These are phyloP conservation scores for Anthonomus grandis DNA, from an alignment of 1,140 invertebrate genomes.

Conservation along the genomic window DNA sequence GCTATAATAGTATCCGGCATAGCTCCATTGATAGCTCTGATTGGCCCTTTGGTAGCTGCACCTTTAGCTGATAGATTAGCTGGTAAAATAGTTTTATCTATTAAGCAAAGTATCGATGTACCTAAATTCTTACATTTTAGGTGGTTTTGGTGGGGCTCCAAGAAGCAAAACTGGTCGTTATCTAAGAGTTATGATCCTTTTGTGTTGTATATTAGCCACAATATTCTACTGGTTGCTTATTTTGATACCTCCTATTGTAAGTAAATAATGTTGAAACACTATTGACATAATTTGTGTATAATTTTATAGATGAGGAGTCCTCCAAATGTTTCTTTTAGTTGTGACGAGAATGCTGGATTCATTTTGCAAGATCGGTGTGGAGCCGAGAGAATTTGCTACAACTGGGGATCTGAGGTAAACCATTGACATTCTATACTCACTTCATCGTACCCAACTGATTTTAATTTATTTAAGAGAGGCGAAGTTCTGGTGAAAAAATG, in stretches of 20 bases:
- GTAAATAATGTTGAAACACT: conserved; percentile 28
- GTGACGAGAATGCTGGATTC: conserved; percentile 60
- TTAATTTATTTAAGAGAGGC: conserved; percentile 48
- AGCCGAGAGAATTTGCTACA: conserved; percentile 58
- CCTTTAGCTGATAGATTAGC: conserved; percentile 66
- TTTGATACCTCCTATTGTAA: conserved; percentile 59
- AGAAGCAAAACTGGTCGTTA: conserved; percentile 50
- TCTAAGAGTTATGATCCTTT: conserved; percentile 64
- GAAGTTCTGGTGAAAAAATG: conserved; percentile 55
- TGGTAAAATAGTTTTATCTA: conserved; percentile 18
- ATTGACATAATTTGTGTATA: background rate
- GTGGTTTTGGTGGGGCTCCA: conserved; percentile 49
- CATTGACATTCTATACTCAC: background rate
- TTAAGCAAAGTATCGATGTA: background rate
- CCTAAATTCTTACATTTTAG: background rate
- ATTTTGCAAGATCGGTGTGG: conserved; percentile 67
- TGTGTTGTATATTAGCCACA: conserved; percentile 63
- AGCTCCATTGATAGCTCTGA: conserved; percentile 66
- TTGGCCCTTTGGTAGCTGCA: conserved; percentile 64
- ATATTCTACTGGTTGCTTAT: conserved; percentile 65
- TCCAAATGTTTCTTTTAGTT: conserved; percentile 61
- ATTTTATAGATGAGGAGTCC: conserved; percentile 54
- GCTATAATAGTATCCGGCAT: conserved; percentile 69
- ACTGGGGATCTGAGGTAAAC: conserved; percentile 50
- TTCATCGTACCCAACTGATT: conserved; percentile 1